Conservation (phyloP, 2,888 invertebrate species). For the Metalampra italica region DNA sequence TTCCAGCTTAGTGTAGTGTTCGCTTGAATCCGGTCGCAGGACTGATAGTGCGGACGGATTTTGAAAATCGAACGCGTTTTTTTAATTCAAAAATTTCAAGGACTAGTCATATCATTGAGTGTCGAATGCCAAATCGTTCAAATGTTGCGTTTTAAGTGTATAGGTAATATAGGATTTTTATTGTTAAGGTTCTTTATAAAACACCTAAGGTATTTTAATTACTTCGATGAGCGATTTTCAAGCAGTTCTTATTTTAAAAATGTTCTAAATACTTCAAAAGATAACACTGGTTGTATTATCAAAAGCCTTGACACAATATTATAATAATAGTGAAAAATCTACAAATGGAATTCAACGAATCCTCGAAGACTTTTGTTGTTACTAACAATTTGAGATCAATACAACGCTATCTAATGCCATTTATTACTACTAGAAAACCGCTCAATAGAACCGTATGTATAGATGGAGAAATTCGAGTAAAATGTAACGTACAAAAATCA, state of each 20-base stretch:
- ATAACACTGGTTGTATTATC: too few relatives aligned
- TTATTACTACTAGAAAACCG: too few relatives aligned
- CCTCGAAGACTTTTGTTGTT: too few relatives aligned
- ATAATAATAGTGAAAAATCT: too few relatives aligned
- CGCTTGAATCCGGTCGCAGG: conserved; percentile 53
- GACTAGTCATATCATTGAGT: conserved; percentile 19
- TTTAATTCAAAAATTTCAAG: conserved; percentile 16
- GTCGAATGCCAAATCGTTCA: conserved; percentile 52
- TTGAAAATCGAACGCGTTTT: conserved; percentile 19
- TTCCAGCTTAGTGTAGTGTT: conserved; percentile 81
- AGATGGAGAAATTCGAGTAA: conserved; percentile 3
- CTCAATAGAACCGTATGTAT: not conserved
- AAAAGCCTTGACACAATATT: too few relatives aligned
- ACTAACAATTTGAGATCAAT: too few relatives aligned
- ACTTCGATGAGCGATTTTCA: too few relatives aligned
- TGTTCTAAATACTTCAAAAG: too few relatives aligned
- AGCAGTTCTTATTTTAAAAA: too few relatives aligned
- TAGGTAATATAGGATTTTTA: conserved; percentile 13
- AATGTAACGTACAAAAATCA: conserved; percentile 68
- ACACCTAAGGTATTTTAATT: too few relatives aligned
- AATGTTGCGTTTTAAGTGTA: conserved; percentile 26
- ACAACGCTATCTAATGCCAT: too few relatives aligned
- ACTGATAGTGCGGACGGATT: conserved; percentile 38
- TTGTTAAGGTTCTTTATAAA: not conserved
- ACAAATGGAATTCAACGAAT: too few relatives aligned